Evolutionary conservation across 1,140 invertebrate genomes (phyloP), one percentile per base, ranked within the genome.

Genomic region (Bombus waltoni): DNA sequence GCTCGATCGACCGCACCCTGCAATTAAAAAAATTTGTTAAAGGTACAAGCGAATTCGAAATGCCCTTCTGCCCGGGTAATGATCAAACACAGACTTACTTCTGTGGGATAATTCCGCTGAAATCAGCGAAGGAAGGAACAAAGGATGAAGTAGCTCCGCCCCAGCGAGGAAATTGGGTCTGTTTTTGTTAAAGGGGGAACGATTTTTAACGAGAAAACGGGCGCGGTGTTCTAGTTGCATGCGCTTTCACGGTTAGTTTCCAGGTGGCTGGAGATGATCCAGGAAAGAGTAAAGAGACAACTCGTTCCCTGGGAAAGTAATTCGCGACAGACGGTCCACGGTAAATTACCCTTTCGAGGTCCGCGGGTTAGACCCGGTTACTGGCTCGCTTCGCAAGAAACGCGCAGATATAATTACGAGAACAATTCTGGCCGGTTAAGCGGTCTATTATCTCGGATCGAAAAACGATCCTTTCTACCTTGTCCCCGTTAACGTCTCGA

Each of bases 141-240:
- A 59, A 76, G 74, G 35, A 76, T 13, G 35, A 18, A 59, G 35
- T 32, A 57, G 35, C 35, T 38, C 9, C 25, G 35, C 35, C 15
- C 3, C 18, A 15, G 25, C 13, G 25, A n/a, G 53, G 25, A 18
- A 59, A 38, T 59, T 35, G 74, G 74, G 32, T 76, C 32, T 59
- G 74, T 76, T 76, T 76, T 76, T 76, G 53, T 76, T 59, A 40
- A 75, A 76, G 47, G 74, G 25, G 3, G n/a, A 74, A 57, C 25
- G 74, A 76, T 76, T 76, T 76, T 76, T 76, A 76, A 76, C 53
- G 74, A 40, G 53, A 57, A 40, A 76, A 40, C n/a, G 47, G 25
- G 13, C 73, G 47, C 32, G 47, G 44, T 57, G 47, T 35, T 53
- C 74, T 28, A 40, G 74, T 40, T 76, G 35, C 74, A 76, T 62